Evolutionary conservation across 1,140 invertebrate species (phyloP).

Genomic region (Druon quercuslanigerum): DNA sequence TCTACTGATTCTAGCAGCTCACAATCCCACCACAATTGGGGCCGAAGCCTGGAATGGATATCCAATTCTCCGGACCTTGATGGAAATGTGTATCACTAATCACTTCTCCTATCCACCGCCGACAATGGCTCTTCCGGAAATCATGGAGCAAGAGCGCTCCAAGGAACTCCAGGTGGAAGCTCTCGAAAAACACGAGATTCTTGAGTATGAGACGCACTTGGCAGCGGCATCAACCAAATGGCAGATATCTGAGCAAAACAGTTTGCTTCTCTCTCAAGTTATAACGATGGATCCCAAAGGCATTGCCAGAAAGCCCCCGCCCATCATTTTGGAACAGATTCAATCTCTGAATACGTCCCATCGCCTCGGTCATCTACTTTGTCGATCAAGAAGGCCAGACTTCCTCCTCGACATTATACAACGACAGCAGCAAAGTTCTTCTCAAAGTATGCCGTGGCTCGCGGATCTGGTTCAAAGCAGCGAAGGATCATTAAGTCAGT

Average conservation of each 20-base stretch:
- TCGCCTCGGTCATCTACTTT: conserved; percentile 92
- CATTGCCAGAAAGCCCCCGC: conserved; percentile 86
- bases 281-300: conserved; percentile 89
- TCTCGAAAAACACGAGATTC: conserved; percentile 87
- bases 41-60: conserved; percentile 91
- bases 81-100: conserved; percentile 98
- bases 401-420: conserved; percentile 96
- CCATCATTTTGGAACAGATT: conserved; percentile 86
- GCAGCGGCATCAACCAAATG: conserved; percentile 91
- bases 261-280: conserved; percentile 87
- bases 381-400: conserved; percentile 91
- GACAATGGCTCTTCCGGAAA: conserved; percentile 78
- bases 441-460: conserved; percentile 97
- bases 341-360: conserved; percentile 86
- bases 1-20: conserved; percentile 91
- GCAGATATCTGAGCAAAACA: conserved; percentile 93
- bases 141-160: conserved; percentile 78
- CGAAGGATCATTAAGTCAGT: conserved; percentile 88
- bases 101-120: conserved; percentile 88
- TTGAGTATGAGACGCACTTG: conserved; percentile 95
- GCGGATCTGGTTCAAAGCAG: conserved; percentile 95
- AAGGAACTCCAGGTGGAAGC: conserved; percentile 83
- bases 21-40: conserved; percentile 93
- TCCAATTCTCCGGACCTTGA: conserved; percentile 92
- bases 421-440: conserved; percentile 84